Base-by-base conservation (phyloP, 2,113 vertebrate genomes). In the Picathartes gymnocephalus region DNA sequence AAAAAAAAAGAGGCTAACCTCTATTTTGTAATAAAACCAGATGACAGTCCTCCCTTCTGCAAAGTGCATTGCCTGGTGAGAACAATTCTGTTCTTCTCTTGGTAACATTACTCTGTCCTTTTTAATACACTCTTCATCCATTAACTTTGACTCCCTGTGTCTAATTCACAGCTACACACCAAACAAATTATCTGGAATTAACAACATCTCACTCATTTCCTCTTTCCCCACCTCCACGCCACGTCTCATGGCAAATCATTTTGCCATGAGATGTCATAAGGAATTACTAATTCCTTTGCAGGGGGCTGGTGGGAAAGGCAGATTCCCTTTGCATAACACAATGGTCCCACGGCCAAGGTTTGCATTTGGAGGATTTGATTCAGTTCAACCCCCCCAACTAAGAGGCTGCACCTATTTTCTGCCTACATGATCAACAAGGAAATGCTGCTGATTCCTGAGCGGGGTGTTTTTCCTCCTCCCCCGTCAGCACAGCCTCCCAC, bases 121-220 rank as follows among this genome's bases (percentile, higher is more conserved):
- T 90, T 68, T 64, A 90, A 95, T 88, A 92, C 64, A 16, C 60
- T 68, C 76, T 81, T 95, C 95, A 96, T 94, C 92, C 96, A 96
- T 96, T 96, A 95, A 78, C 71, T 93, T 83, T 83, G 90, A 81
- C 79, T 96, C 79, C 93, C 83, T 56, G 74, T 77, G 79, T 93
- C 79, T 95, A 90, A 94, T 95, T 90, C 82, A 80, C 92, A 86
- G 88, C 81, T 90, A 92, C 88, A 93, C 92, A 92, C 88, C 93
- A 88, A 95, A 95, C 85, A 94, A 93, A 96, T 95, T 95, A 96
- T 25, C 93, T 84, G 78, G 90, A 95, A 95, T 96, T 94, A 96
- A 93, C 95, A 96, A 50, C 92, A 94, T 81, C 88, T 96, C 90
- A 40, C 60, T 96, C 93, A 90, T 96, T 96, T 95, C 94, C 86